Evolutionary conservation across 2,888 invertebrate genomes (phyloP), one percentile per base, ranked within the genome.

Genomic region (Perdita meconis): DNA sequence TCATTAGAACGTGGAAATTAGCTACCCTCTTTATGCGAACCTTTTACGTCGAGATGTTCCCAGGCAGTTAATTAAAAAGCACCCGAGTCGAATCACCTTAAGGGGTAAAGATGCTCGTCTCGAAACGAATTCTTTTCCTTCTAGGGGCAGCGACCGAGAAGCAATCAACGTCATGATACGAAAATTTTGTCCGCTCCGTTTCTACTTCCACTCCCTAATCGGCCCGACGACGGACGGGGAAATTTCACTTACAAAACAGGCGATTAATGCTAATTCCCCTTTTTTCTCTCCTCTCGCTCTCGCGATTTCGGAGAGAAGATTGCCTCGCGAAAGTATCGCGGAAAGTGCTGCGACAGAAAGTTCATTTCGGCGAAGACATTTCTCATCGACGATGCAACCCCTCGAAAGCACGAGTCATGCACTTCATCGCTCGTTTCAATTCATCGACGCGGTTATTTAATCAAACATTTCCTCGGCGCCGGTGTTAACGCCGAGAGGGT

Each of bases 371-470:
- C 47, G 63, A 13, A 30, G 59, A 36, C 59, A 56, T 70, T 50
- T 53, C 83, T 86, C 84, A 87, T 87, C 78, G 76, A 8, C 78
- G 77, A 86, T 87, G 86, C 86, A 86, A 86, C 86, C 86, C 61
- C 71, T 57, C 42, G 64, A 67, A 85, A 85, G 88, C 88, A 88
- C 91, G 84, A 92, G 90, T 92, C 92, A 91, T 89, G 88, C 89
- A 90, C 90, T 91, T 91, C 90, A 90, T 90, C 90, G 89, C 85
- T 88, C 80, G 85, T 90, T 92, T 92, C 91, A 91, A 92, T 92
- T 92, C 90, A 91, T 91, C 88, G 90, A 82, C 90, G 92, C 80
- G 92, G 92, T 92, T 92, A 92, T 92, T 92, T 92, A 91, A 92
- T 92, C 92, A 92, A 92, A 92, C 90, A 91, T 90, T 87, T 88